phyloP scores from a whole-genome alignment of 2,113 vertebrate species.

The Perca flavescens region DNA sequence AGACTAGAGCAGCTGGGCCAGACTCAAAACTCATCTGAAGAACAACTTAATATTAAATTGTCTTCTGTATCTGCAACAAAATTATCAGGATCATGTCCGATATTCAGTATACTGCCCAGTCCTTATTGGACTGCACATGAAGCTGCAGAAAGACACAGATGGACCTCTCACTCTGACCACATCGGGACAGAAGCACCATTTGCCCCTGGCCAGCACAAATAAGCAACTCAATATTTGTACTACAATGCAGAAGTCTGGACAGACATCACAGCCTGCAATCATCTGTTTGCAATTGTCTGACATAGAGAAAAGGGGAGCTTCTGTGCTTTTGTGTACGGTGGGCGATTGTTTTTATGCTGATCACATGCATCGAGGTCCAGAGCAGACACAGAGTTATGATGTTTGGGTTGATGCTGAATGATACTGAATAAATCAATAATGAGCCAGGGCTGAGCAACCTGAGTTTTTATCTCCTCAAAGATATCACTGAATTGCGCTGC shows the following conservation, averaged over 20 bases:
- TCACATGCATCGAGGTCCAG: slow-evolving; percentile 41
- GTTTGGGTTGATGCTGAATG: slow-evolving; percentile 50
- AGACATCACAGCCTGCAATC: neutral
- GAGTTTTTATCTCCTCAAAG: slow-evolving; percentile 38
- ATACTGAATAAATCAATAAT: slow-evolving; percentile 64
- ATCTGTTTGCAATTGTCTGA: slow-evolving; percentile 24
- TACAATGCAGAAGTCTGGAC: neutral
- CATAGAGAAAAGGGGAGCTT: neutral
- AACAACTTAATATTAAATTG: neutral
- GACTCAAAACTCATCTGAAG: slow-evolving; percentile 5
- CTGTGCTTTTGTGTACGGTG: slow-evolving; percentile 9
- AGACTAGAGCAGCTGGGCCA: slow-evolving; percentile 21
- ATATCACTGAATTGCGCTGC: slow-evolving; percentile 24
- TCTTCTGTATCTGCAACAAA: neutral
- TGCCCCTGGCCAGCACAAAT: neutral
- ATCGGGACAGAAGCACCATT: slow-evolving; percentile 8
- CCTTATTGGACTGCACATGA: neutral
- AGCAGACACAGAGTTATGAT: slow-evolving; percentile 54
- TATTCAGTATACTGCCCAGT: neutral
- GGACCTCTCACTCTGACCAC: neutral
- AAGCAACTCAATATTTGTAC: slow-evolving; percentile 14
- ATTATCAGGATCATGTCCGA: neutral
- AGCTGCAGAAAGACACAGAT: neutral
- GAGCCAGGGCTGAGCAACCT: slow-evolving; percentile 39
- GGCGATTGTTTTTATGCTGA: slow-evolving; percentile 43